Conservation (phyloP, 2,888 invertebrate species). For the Ectobius pallidus region DNA sequence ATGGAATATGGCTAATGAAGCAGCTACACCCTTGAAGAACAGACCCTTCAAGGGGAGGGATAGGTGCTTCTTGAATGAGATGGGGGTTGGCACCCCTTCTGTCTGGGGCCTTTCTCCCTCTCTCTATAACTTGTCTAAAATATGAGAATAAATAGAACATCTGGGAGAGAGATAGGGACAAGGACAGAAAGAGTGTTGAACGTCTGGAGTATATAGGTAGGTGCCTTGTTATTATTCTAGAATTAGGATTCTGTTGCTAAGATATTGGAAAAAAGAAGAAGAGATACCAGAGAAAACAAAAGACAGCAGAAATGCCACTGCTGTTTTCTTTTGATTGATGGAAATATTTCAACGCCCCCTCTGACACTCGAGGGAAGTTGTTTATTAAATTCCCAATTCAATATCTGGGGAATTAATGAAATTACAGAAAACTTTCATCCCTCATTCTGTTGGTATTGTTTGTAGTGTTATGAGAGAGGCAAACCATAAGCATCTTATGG, state of each 20-base stretch:
- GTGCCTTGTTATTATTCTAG: not conserved
- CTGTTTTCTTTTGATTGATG: not conserved
- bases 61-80: not conserved
- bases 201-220: not conserved
- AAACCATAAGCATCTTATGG: too few species aligned
- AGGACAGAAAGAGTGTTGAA: not conserved
- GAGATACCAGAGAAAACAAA: not conserved
- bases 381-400: not conserved
- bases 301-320: not conserved
- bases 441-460: too few species aligned
- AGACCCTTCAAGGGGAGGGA: conserved; percentile 5
- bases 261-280: not conserved
- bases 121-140: conserved; percentile 23
- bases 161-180: conserved; percentile 4
- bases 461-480: too few species aligned
- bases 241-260: not conserved
- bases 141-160: conserved; percentile 18
- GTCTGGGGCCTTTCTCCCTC: conserved; percentile 3
- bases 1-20: conserved; percentile 36
- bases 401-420: not conserved
- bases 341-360: not conserved
- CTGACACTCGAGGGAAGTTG: not conserved
- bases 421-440: too few species aligned
- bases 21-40: not conserved
- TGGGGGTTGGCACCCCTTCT: not conserved